Evolutionary conservation across 2,113 vertebrate species (phyloP), one percentile per base, ranked within the genome.

Genomic region (Melanerpes aurifrons): DNA sequence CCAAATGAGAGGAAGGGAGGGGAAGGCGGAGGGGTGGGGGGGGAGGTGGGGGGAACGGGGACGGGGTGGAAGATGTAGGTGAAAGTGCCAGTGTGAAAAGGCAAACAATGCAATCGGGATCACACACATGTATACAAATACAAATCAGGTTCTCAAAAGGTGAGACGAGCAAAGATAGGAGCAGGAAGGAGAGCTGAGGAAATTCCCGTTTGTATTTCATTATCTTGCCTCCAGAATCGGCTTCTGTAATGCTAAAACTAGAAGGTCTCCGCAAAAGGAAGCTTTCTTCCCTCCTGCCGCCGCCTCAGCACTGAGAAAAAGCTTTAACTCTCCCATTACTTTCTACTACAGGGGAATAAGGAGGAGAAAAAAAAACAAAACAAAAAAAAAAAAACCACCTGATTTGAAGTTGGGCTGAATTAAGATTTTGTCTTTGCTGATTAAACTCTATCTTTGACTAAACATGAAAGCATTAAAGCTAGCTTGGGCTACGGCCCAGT

Each of bases 111-210:
- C 86, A 94, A 87, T 54, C 82, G 86, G 94, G 93, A 94, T 97
- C 96, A 82, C 96, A 84, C 87, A 77, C 93, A 72, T 90, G 94
- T 96, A 95, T 97, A 97, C 96, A 97, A 96, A 97, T 96, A 98
- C 96, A 95, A 97, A 98, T 96, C 70, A 62, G 88, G 79, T 82
- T 96, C 93, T 97, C 87, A 80, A 95, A 97, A 97, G 97, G 97
- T 96, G 96, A 97, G 94, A 96, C 74, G 14, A 75, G 68, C 83
- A 29, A 48, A 93, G 93, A 92, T 29, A 78, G 93, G 91, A 92
- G 95, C 93, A 94, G 97, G 95, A 97, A 97, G 82, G 88, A 70
- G 66, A 93, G 56, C 62, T 5, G 86, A 87, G 93, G 89, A 94
- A 95, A 94, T 89, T 93, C 94, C 54, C 86, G 63, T 78, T 94